phyloP scores from a whole-genome alignment of 2,888 invertebrate species.

The Mythimna loreyi region DNA sequence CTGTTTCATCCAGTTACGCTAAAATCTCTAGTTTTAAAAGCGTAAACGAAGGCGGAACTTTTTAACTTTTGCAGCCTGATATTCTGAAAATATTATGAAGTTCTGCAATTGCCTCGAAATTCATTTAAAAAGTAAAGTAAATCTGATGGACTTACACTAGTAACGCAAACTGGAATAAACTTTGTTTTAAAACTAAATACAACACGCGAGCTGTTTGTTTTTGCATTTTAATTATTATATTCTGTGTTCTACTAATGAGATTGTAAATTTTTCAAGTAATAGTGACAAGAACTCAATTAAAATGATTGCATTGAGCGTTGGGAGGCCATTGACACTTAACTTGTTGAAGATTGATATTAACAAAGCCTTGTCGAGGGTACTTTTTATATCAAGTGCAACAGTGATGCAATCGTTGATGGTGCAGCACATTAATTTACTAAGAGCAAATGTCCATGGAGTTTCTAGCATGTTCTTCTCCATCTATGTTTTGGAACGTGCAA shows the following conservation, averaged over 20 bases:
- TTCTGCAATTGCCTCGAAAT: conserved; percentile 50
- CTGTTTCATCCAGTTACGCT: conserved; percentile 31
- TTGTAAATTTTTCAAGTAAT: background rate
- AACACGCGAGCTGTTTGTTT: background rate
- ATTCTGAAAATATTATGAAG: conserved; percentile 55
- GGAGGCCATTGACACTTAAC: too few relatives aligned
- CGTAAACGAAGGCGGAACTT: conserved; percentile 34
- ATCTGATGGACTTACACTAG: conserved; percentile 46
- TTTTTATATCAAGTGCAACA: too few relatives aligned
- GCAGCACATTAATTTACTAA: too few relatives aligned
- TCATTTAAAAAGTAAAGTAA: conserved; percentile 54
- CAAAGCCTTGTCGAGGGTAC: background rate
- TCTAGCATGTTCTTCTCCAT: too few relatives aligned
- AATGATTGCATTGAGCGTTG: background rate
- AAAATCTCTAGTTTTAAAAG: conserved; percentile 47
- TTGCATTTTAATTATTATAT: background rate
- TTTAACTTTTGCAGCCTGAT: conserved; percentile 55
- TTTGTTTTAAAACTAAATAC: conserved; percentile 25
- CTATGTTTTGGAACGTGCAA: too few relatives aligned
- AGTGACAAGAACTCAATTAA: background rate
- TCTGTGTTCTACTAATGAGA: background rate
- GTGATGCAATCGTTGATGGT: too few relatives aligned
- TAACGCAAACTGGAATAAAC: conserved; percentile 27
- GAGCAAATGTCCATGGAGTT: too few relatives aligned
- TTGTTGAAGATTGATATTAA: background rate